Percentiles rank a stretch among this genome's conserved stretches.
Conservation (phyloP, 2,888 invertebrate species). For the Pelosia muscerda region DNA sequence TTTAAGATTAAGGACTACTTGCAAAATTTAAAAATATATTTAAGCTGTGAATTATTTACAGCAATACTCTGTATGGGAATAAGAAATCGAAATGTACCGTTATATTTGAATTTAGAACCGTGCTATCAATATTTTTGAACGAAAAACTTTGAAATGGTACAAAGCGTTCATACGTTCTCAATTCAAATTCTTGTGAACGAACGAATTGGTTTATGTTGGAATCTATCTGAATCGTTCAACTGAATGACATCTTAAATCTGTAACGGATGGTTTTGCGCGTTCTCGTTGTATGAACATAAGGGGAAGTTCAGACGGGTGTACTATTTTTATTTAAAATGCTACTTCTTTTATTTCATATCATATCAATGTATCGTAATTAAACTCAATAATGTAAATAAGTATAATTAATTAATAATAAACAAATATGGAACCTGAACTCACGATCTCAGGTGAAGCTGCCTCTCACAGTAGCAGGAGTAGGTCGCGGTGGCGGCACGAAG, state of each 20-base stretch:
- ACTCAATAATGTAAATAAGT: no score
- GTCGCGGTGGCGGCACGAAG: no score
- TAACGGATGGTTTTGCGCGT: constrained; percentile 19
- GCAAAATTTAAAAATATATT: no score
- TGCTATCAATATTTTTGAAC: constrained; percentile 50
- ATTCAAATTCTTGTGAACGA: constrained; percentile 46
- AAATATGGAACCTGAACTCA: no score
- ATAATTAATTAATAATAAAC: no score
- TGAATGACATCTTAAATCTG: constrained; percentile 29
- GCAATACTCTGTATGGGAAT: not conserved
- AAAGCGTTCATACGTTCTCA: constrained; percentile 47
- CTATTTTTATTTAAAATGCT: not conserved
- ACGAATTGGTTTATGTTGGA: constrained; percentile 42
- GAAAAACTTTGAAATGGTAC: constrained; percentile 45
- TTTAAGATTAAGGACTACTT: no score
- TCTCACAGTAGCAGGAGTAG: no score
- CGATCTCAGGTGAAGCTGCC: no score
- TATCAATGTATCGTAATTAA: no score
- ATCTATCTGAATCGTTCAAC: constrained; percentile 38
- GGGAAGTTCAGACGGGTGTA: constrained; percentile 5
- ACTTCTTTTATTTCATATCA: not conserved
- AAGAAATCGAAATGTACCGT: constrained; percentile 33
- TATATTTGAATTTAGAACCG: constrained; percentile 44
- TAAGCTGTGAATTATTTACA: no score
- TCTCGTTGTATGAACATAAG: constrained; percentile 6